These are phyloP conservation scores for Jaculus jaculus DNA, from an alignment of 2,113 vertebrate species.

Conservation along the genomic window DNA sequence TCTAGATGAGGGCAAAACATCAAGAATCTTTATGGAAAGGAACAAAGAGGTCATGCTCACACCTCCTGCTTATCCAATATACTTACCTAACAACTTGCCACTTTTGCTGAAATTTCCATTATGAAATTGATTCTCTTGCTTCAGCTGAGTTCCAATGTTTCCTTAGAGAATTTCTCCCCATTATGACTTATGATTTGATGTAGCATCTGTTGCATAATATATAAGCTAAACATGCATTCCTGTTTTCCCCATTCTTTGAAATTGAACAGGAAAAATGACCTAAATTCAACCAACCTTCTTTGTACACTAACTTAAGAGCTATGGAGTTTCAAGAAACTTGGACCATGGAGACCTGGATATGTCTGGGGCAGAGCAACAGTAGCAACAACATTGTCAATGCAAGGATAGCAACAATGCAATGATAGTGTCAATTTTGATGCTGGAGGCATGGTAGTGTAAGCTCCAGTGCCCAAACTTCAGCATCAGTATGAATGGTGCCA, in stretches of 20 bases:
- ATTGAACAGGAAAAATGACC: not conserved
- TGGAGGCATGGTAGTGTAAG: not conserved
- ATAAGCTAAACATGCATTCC: not conserved
- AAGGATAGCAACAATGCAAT: not conserved
- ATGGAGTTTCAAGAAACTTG: not conserved
- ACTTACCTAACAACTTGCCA: not conserved
- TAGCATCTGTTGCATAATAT: not conserved
- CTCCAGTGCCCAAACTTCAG: not conserved
- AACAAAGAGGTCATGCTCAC: not conserved
- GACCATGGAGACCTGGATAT: not conserved
- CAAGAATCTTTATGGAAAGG: not conserved
- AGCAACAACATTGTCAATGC: not conserved
- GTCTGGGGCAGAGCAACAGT: not conserved
- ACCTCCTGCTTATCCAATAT: conserved; percentile 32
- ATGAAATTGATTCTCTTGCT: conserved; percentile 3
- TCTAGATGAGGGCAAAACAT: not conserved
- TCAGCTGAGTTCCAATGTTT: conserved; percentile 29
- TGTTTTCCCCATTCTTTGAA: not conserved
- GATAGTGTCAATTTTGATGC: not conserved
- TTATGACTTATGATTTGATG: not conserved
- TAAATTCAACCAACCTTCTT: not conserved
- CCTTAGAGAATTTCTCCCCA: conserved; percentile 31
- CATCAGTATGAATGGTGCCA: not conserved
- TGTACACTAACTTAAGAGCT: not conserved
- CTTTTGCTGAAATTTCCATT: conserved; percentile 20